Base-by-base conservation (phyloP, 2,113 vertebrate genomes). In the Elgaria multicarinata region DNA sequence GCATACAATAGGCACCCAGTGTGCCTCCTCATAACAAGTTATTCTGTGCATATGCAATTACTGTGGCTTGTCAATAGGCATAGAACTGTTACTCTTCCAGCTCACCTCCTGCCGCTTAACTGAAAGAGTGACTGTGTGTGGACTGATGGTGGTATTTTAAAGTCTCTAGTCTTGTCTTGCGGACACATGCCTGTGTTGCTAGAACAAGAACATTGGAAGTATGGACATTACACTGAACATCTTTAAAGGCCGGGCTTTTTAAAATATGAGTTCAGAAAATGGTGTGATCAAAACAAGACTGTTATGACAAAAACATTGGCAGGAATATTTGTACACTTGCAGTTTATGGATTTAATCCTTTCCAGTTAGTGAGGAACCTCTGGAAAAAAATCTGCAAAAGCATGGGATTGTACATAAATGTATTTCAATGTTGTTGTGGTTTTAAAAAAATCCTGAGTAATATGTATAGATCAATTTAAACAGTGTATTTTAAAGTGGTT, bases 1-100 rank as follows among this genome's bases (percentile, higher is more conserved):
- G 89, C 92, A 93, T 88, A 90, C 94, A 87, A 20, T 77, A 85
- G 55, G 42, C 93, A 87, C 80, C 87, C 76, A 89, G 1, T 87
- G 87, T 93, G 92, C 91, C 88, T 80, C 87, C 87, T 76, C 86
- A 28, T 87, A 77, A 79, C 79, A 66, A 0, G 0, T 24, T 42
- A 42, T 28, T 58, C 28, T 77, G 50, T 0, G 0, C 71, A 72
- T 58, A 33, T 66, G 1, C 31, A 75, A 72, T 80, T 64, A 16
- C 53, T 0, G 0, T 79, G 71, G 26, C 10, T 69, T 82, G 10
- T 90, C 31, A 55, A 36, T 75, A 89, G 28, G 8, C 76, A 67
- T 24, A 28, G 46, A 67, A 83, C 66, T 76, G 64, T 80, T 80
- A 28, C 26, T 26, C n/a, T n/a, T 86, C 67, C 50, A 85, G 22